A percentile compares a stretch with the other conserved stretches of the same genome.
Evolutionary conservation across 2,797 vertebrate genomes (phyloP).

Genomic region (Botia kubotai): DNA sequence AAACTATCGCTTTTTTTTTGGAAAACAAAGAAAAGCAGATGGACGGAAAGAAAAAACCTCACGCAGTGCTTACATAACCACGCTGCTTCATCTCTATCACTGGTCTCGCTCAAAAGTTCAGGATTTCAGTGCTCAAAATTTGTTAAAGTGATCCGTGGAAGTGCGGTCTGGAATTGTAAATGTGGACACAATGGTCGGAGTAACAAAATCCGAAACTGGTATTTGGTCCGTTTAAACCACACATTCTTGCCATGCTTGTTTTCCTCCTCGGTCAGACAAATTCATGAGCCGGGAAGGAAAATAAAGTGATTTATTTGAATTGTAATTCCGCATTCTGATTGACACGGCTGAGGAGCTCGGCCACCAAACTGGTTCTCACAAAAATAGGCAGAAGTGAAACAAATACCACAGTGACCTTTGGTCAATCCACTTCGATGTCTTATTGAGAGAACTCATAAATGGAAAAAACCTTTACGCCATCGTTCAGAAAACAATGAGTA

Average conservation of each 20-base stretch:
- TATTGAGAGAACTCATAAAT: conserved; percentile 50
- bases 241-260: conserved; percentile 50
- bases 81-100: conserved; percentile 12
- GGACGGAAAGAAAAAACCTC: neutral
- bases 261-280: neutral
- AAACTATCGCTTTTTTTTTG: neutral
- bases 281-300: conserved; percentile 24
- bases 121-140: neutral
- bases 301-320: conserved; percentile 27
- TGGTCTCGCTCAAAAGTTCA: conserved; percentile 17
- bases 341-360: conserved; percentile 33
- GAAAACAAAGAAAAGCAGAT: conserved; percentile 10
- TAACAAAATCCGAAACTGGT: conserved; percentile 20
- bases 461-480: conserved; percentile 59
- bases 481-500: conserved; percentile 46
- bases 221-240: conserved; percentile 40
- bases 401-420: conserved; percentile 64
- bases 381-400: conserved; percentile 54
- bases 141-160: conserved; percentile 40
- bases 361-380: conserved; percentile 46
- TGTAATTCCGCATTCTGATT: conserved; percentile 22
- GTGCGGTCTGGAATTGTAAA: conserved; percentile 20
- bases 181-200: conserved; percentile 26
- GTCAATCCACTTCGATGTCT: conserved; percentile 53
- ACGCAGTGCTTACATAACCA: conserved; percentile 21